Evolutionary conservation across 2,113 vertebrate species (phyloP).

Genomic region (Perca schrenkii): DNA sequence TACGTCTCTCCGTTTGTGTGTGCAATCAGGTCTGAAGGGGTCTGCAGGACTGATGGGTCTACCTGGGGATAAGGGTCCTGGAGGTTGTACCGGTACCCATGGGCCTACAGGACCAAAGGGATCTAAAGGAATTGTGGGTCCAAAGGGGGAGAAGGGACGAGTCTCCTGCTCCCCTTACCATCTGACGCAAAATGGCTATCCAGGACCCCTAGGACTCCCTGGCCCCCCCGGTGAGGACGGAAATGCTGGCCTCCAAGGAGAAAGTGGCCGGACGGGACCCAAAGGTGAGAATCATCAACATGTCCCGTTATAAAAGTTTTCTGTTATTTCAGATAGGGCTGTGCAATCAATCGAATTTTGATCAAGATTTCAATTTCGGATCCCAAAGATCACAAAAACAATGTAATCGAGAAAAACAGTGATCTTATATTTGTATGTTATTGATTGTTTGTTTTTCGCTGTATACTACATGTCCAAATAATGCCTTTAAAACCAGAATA

Average conservation of each 20-base stretch:
- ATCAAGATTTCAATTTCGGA: too few relatives aligned
- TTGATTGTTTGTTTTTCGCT: too few relatives aligned
- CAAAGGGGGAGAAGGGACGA: slow-evolving; percentile 68
- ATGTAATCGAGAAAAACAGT: too few relatives aligned
- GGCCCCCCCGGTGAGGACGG: slow-evolving; percentile 50
- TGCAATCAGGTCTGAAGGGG: slow-evolving; percentile 49
- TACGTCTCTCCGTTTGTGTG: slow-evolving; percentile 14
- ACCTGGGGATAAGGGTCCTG: slow-evolving; percentile 48
- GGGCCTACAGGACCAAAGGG: slow-evolving; percentile 57
- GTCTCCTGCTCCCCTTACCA: background rate
- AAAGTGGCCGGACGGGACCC: background rate
- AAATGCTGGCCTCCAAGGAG: slow-evolving; percentile 42
- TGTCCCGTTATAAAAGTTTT: too few relatives aligned
- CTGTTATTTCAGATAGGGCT: too few relatives aligned
- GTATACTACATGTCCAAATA: too few relatives aligned
- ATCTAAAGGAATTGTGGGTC: slow-evolving; percentile 37
- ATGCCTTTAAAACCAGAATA: too few relatives aligned
- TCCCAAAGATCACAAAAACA: too few relatives aligned
- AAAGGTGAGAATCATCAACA: slow-evolving; percentile 54
- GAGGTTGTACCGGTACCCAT: slow-evolving; percentile 26
- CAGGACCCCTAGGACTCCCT: slow-evolving; percentile 37
- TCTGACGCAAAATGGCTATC: background rate
- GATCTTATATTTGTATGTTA: too few relatives aligned
- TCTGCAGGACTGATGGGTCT: slow-evolving; percentile 61
- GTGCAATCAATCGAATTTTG: too few relatives aligned